Percentiles rank a stretch among this genome's conserved stretches.
These are phyloP conservation scores for Vanacampus margaritifer DNA, from an alignment of 2,113 vertebrate species.

Conservation along the genomic window DNA sequence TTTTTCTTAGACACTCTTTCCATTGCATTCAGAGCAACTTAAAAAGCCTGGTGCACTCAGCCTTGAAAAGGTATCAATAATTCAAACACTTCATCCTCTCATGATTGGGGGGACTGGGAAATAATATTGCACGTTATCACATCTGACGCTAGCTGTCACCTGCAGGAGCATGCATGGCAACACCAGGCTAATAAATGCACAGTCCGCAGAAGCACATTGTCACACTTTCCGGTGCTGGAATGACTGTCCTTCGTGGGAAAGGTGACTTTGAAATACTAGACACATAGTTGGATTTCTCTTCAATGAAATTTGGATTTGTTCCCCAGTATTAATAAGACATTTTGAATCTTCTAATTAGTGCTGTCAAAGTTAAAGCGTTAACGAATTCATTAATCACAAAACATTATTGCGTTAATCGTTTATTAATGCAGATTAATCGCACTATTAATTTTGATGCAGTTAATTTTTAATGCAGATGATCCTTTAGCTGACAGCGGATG, in stretches of 20 bases:
- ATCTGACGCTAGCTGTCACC: constrained; percentile 63
- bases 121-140: constrained; percentile 68
- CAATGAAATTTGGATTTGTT: background rate
- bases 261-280: constrained; percentile 36
- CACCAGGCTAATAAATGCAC: constrained; percentile 49
- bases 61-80: constrained; percentile 73
- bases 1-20: constrained; percentile 25
- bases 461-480: no score
- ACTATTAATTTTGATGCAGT: no score
- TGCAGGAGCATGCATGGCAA: constrained; percentile 39
- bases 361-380: no score
- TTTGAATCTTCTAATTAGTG: background rate
- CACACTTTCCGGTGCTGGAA: constrained; percentile 44
- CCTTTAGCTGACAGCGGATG: no score
- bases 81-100: constrained; percentile 71
- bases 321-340: background rate
- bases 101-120: constrained; percentile 57
- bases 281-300: constrained; percentile 15
- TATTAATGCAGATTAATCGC: no score
- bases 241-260: constrained; percentile 47
- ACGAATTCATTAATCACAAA: no score
- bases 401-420: no score
- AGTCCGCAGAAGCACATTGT: constrained; percentile 48
- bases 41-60: constrained; percentile 65
- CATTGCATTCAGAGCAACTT: constrained; percentile 37